Percentiles rank a stretch among this genome's conserved stretches.
These are phyloP conservation scores for Argyresthia goedartella DNA, from an alignment of 2,888 invertebrate genomes.

Conservation along the genomic window DNA sequence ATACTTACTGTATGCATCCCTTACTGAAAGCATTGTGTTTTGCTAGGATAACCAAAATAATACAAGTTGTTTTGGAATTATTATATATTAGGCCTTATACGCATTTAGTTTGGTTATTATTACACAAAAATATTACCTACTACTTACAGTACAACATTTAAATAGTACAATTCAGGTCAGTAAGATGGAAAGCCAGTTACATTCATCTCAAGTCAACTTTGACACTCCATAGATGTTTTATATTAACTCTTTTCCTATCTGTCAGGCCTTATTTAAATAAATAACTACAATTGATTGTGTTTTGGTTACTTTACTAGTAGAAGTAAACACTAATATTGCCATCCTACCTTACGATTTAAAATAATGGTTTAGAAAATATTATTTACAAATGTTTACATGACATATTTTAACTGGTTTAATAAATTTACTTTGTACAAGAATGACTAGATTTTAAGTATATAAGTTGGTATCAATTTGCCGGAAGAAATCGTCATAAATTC, in stretches of 20 bases:
- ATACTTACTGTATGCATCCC: too few species aligned
- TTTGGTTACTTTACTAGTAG: slow-evolving; percentile 9
- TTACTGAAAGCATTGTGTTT: not conserved
- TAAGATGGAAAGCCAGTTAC: too few species aligned
- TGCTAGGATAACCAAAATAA: not conserved
- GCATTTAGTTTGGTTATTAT: slow-evolving; percentile 25
- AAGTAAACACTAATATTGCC: slow-evolving; percentile 24
- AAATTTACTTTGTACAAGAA: slow-evolving; percentile 62
- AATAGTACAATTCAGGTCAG: slow-evolving; percentile 18
- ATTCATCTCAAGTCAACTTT: too few species aligned
- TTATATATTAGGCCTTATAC: slow-evolving; percentile 15
- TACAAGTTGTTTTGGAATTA: not conserved
- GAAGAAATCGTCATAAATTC: too few species aligned
- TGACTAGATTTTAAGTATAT: slow-evolving; percentile 39
- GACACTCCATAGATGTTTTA: too few species aligned
- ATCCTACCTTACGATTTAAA: slow-evolving; percentile 15
- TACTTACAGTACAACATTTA: slow-evolving; percentile 43
- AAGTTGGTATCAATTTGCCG: not conserved
- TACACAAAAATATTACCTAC: slow-evolving; percentile 59
- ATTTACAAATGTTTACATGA: slow-evolving; percentile 20
- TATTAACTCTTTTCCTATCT: too few species aligned
- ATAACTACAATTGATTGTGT: not conserved
- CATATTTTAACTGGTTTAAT: slow-evolving; percentile 3
- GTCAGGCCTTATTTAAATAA: too few species aligned
- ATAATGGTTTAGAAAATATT: not conserved